Evolutionary conservation across 2,113 vertebrate species (phyloP).

Genomic region (Heterotis niloticus): DNA sequence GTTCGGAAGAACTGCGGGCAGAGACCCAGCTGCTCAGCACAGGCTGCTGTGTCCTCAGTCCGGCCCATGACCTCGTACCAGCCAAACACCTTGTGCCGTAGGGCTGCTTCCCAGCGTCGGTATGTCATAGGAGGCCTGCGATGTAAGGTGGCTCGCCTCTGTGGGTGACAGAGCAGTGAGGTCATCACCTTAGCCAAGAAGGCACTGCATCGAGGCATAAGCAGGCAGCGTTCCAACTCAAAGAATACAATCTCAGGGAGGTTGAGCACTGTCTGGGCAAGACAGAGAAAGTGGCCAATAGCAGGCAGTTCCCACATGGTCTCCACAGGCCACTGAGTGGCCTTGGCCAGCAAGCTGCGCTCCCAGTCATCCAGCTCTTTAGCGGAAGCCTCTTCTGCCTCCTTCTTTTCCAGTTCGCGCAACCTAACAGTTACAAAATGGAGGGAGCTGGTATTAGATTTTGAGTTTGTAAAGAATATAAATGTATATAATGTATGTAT

Average conservation of each 20-base stretch:
- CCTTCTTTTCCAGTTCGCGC: conserved; percentile 89
- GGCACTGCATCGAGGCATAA: conserved; percentile 90
- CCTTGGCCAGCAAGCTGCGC: conserved; percentile 76
- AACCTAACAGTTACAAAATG: conserved; percentile 62
- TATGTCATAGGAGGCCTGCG: conserved; percentile 84
- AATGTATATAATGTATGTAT: no score
- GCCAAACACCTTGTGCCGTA: conserved; percentile 79
- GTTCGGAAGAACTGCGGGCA: conserved; percentile 84
- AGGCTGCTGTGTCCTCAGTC: conserved; percentile 70
- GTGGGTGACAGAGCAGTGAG: conserved; percentile 82
- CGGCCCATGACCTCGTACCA: conserved; percentile 83
- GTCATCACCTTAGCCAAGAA: conserved; percentile 96
- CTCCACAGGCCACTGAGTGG: conserved; percentile 75
- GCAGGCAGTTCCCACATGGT: conserved; percentile 96
- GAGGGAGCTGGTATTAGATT: no score
- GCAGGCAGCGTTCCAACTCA: conserved; percentile 90
- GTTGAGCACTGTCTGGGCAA: conserved; percentile 89
- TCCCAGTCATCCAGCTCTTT: conserved; percentile 97
- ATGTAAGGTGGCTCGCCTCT: conserved; percentile 79
- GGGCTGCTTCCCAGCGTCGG: conserved; percentile 83
- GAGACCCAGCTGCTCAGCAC: conserved; percentile 84
- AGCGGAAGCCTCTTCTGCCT: conserved; percentile 88
- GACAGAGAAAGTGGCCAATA: conserved; percentile 94
- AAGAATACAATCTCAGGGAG: conserved; percentile 96
- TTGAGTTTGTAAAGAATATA: neutral